Evolutionary conservation across 2,113 vertebrate species (phyloP), one percentile per base, ranked within the genome.

Genomic region (Casuarius casuarius): DNA sequence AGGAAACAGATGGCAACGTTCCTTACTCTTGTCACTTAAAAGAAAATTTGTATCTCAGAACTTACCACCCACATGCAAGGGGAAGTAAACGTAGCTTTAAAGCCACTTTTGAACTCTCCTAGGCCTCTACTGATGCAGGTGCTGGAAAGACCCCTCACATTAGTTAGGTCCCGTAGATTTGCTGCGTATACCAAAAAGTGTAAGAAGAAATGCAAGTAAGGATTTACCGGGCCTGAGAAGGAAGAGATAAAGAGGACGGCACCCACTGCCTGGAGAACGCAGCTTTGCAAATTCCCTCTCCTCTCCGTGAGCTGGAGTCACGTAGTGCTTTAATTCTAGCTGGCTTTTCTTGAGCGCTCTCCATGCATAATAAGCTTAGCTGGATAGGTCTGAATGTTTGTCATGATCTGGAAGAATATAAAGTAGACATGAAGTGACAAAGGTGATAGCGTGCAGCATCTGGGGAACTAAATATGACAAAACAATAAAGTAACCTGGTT

Each of bases 91-190:
- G 31, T 7, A 48, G 2, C 20, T 80, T 88, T 77, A 71, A 86
- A 84, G 10, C 0, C 44, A 28, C 3, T 26, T 67, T 35, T 54
- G 20, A 86, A 73, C 11, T 73, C 33, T 48, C 8, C 12, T 4
- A 62, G 22, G 3, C 10, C 3, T 80, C 17, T 77, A 25, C 3
- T 58, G 12, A 3, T 62, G 11, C 26, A 4, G 0, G 0, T 76
- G 66, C 79, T 4, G 28, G 8, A 58, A 85, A 90, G 33, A 66
- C 19, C 31, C 2, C 18, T 66, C 49, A 35, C 2, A 14, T 25
- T 72, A 70, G 5, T 56, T 79, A 62, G 8, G 5, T 51, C 35
- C 11, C 46, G 23, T 25, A 35, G 16, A 58, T 70, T 85, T 66
- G 40, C 21, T 13, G 1, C 84, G 77, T 75, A 5, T 67, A 22